phyloP scores from a whole-genome alignment of 1,140 invertebrate genomes.

The Drosophila albomicans region DNA sequence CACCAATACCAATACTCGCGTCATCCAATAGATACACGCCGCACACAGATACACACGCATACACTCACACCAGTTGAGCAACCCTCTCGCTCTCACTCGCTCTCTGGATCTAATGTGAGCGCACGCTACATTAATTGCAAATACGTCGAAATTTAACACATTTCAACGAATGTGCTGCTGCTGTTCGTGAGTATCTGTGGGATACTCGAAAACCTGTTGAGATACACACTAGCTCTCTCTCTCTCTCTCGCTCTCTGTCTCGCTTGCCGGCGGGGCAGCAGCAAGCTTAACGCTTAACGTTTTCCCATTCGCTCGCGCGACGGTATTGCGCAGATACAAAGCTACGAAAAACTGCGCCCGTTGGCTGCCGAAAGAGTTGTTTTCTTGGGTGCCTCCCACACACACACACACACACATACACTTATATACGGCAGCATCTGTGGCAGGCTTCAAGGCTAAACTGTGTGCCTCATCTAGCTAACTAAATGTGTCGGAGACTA shows the following conservation, averaged over 20 bases:
- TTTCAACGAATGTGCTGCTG: conserved; percentile 42
- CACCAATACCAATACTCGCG: conserved; percentile 43
- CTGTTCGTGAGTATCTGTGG: conserved; percentile 58
- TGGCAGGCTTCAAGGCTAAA: conserved; percentile 6
- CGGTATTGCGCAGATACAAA: conserved; percentile 72
- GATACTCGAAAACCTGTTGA: conserved; percentile 72
- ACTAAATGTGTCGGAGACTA: neutral
- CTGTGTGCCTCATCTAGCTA: conserved; percentile 18
- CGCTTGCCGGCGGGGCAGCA: conserved; percentile 36
- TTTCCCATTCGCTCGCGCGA: conserved; percentile 66
- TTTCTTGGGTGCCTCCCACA: conserved; percentile 65
- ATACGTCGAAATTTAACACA: conserved; percentile 73
- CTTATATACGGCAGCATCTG: conserved; percentile 12
- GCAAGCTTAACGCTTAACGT: conserved; percentile 47
- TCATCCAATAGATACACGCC: conserved; percentile 18
- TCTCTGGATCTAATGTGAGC: conserved; percentile 54
- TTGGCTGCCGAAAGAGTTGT: conserved; percentile 60
- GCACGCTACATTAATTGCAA: conserved; percentile 68
- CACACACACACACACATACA: conserved; percentile 20
- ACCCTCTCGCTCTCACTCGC: conserved; percentile 29
- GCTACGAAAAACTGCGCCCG: conserved; percentile 52
- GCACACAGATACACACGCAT: conserved; percentile 38
- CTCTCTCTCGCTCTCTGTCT: conserved; percentile 23
- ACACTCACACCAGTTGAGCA: conserved; percentile 34
- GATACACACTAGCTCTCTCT: conserved; percentile 20